Conservation (phyloP, 2,113 vertebrate genomes). For the Puffinus mauretanicus region DNA sequence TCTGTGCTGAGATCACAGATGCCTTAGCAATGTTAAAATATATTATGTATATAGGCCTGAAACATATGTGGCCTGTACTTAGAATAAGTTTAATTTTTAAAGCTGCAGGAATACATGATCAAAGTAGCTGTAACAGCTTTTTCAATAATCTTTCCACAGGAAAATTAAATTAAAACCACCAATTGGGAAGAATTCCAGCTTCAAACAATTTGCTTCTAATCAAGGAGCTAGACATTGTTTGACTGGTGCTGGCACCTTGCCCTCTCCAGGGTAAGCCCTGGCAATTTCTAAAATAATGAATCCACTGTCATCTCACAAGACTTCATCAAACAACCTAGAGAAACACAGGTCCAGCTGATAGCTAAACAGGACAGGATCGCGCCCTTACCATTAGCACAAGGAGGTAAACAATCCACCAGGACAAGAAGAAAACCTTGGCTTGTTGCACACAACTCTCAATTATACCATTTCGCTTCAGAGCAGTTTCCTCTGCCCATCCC, state of each 20-base stretch:
- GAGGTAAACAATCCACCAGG: not conserved
- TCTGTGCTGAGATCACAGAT: not conserved
- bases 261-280: not conserved
- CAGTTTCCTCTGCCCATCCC: fast-evolving
- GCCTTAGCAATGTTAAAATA: not conserved
- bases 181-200: not conserved
- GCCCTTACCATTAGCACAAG: not conserved
- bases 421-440: not conserved
- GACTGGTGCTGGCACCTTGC: not conserved
- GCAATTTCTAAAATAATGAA: not conserved
- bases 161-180: not conserved
- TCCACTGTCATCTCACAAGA: not conserved
- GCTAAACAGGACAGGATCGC: fast-evolving
- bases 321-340: not conserved
- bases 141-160: not conserved
- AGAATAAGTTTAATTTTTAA: not conserved
- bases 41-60: not conserved
- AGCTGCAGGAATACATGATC: not conserved
- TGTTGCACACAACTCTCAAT: too few species aligned
- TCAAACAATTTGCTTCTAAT: not conserved
- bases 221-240: not conserved
- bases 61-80: not conserved
- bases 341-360: not conserved
- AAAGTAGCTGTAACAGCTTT: not conserved
- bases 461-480: not conserved